Evolutionary conservation across 2,888 invertebrate species (phyloP), one percentile per base, ranked within the genome.

Genomic region (Diloba caeruleocephala): DNA sequence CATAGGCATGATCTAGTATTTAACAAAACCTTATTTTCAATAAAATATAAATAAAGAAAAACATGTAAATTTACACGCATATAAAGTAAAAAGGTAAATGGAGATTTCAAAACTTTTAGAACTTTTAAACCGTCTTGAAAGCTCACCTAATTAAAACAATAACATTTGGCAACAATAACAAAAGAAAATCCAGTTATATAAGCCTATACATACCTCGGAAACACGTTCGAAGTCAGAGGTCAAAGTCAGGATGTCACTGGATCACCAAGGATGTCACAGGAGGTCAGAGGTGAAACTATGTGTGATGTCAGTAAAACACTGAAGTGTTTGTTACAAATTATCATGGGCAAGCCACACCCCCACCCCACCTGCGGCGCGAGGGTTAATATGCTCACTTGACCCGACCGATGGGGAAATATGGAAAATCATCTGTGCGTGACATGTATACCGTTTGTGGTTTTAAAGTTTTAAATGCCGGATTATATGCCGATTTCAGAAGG

Each of bases 361-460:
- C 88, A 88, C 89, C 89, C 89, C 84, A 88, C 90, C 87, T 85
- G 84, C 70, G 66, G 74, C 74, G 76, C 74, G 81, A 81, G 87
- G 88, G 89, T 85, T 89, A 89, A 88, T 85, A 87, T 83, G 86
- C 76, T 82, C 86, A 91, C 87, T 90, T 92, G 89, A 92, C 89
- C 88, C 86, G 68, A 60, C 80, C 79, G 73, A 45, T 48, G 73
- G 80, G 78, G 74, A 81, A 81, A 78, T 76, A 75, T 75, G 71
- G 71, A 79, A 83, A 89, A 81, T 79, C 87, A 89, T 85, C 87
- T 78, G 79, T 81, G 87, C 90, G 87, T 91, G 88, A 87, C 88
- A 67, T 66, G 39, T 44, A 14, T 55, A 42, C 55, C 44, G 51
- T 56, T 68, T 56, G 63, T 55, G 74, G 70, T 49, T 65, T 63